Conservation (phyloP, 1,140 invertebrate genomes). For the Subanguina moxae region DNA sequence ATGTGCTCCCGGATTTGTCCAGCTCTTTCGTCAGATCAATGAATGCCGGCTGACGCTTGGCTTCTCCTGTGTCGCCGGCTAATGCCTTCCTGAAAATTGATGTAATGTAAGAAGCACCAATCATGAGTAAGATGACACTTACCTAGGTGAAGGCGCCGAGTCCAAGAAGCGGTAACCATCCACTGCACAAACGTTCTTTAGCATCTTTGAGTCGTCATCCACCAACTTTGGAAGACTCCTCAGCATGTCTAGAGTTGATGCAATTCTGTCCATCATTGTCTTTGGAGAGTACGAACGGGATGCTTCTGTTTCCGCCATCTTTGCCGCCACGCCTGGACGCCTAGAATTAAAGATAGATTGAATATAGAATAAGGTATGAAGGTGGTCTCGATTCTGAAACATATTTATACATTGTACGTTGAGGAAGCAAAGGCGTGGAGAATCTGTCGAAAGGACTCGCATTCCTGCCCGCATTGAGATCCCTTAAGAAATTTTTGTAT, state of each 20-base stretch:
- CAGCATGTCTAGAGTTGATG: not conserved
- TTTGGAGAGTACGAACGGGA: not conserved
- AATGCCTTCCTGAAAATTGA: not conserved
- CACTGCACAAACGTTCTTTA: not conserved
- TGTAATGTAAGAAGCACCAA: not conserved
- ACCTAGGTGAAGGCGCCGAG: not conserved
- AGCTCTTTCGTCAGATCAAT: not conserved
- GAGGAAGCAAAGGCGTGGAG: not conserved
- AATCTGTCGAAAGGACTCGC: not conserved
- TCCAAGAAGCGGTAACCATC: not conserved
- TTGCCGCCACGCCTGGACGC: not conserved
- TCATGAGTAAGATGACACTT: not conserved
- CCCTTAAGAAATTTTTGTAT: not conserved
- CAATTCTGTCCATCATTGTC: not conserved
- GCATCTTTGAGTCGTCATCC: not conserved
- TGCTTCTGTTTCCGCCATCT: not conserved
- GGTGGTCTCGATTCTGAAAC: too few species aligned
- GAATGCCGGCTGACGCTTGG: too few species aligned
- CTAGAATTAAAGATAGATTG: not conserved
- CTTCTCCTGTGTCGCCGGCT: not conserved
- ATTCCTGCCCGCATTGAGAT: not conserved
- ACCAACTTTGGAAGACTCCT: conserved; percentile 1
- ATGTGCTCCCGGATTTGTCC: not conserved
- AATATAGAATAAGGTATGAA: not conserved
- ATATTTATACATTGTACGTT: not conserved